Conservation (phyloP, 2,797 vertebrate species). For the Myiotriccus ornatus region DNA sequence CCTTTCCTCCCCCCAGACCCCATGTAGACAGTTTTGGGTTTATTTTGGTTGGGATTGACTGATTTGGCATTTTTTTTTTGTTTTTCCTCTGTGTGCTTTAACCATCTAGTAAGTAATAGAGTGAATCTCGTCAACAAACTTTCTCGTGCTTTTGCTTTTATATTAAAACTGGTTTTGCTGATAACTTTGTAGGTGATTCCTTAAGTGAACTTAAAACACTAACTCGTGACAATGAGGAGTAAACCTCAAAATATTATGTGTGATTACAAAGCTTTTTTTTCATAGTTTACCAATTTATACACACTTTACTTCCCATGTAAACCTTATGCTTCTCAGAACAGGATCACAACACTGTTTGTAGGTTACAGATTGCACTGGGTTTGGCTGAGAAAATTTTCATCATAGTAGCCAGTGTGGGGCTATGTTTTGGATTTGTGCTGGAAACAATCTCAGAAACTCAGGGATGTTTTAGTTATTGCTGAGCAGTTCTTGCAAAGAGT, state of each 20-base stretch:
- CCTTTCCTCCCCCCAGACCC: not conserved
- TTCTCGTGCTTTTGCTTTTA: not conserved
- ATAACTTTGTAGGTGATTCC: not conserved
- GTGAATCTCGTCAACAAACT: not conserved
- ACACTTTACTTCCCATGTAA: not conserved
- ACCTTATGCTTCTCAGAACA: not conserved
- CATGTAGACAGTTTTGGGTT: not conserved
- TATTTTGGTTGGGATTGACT: not conserved
- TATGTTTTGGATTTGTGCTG: not conserved
- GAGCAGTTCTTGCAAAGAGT: not conserved
- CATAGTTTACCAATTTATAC: not conserved
- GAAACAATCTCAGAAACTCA: not conserved
- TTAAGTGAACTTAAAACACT: not conserved
- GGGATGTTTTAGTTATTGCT: rapidly evolving
- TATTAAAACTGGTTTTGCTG: rapidly evolving
- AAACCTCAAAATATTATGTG: not conserved
- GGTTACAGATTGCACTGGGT: not conserved
- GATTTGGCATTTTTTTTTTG: not conserved
- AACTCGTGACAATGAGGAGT: rapidly evolving
- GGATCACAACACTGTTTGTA: not conserved
- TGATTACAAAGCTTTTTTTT: not conserved
- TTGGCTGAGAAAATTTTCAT: not conserved
- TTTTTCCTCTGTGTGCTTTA: not conserved
- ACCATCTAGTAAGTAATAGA: not conserved
- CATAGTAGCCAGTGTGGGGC: not conserved